Conservation (phyloP, 2,888 invertebrate species). For the Drosophila limbata region DNA sequence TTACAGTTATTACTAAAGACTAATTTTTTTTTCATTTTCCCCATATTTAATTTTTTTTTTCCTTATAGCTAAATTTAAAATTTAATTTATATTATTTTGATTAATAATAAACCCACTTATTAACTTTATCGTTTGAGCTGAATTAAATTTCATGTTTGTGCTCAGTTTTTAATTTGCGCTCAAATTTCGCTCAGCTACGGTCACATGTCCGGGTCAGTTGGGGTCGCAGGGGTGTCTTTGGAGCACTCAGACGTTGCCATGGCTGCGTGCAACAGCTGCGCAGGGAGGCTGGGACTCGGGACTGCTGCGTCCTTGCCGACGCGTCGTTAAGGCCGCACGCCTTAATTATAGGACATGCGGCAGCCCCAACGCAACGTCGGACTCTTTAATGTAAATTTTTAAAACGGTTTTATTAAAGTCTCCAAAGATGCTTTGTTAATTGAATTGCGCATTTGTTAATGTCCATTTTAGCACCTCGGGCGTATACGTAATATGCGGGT, state of each 20-base stretch:
- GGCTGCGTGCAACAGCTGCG: conserved; percentile 73
- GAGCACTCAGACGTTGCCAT: conserved; percentile 3
- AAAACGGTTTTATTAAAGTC: conserved; percentile 29
- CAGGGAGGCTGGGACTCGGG: conserved; percentile 18
- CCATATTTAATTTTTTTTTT: no score
- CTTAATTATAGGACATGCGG: conserved; percentile 48
- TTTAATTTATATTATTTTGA: no score
- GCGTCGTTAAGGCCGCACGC: conserved; percentile 1
- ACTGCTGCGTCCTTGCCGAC: conserved; percentile 13
- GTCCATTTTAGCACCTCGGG: neutral
- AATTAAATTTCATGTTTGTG: no score
- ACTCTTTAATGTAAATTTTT: conserved; percentile 32
- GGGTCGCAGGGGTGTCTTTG: neutral
- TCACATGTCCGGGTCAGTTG: conserved; percentile 3
- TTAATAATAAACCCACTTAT: no score
- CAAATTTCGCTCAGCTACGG: conserved; percentile 34
- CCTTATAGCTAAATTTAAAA: no score
- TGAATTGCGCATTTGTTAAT: conserved; percentile 30
- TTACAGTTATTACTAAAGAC: no score
- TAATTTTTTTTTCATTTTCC: no score
- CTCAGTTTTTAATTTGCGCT: conserved; percentile 23
- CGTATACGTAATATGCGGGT: conserved; percentile 47
- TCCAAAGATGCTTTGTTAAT: conserved; percentile 37
- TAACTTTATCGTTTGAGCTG: no score
- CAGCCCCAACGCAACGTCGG: neutral